Evolutionary conservation across 2,888 invertebrate species (phyloP), one percentile per base, ranked within the genome.

Genomic region (Apamea sordens): DNA sequence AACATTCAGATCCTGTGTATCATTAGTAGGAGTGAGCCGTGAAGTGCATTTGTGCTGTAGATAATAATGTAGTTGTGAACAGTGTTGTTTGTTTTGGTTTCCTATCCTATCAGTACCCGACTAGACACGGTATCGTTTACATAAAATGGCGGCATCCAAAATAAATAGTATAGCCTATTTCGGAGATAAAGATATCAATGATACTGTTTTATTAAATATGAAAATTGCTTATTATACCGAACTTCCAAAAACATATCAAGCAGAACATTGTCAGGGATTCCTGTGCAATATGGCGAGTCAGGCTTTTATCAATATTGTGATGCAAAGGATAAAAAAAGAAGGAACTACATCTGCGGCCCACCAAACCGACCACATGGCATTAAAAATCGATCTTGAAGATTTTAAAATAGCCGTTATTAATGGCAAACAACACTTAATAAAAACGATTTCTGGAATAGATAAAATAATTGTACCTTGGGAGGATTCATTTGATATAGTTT

Each of bases 381-480:
- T 74, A 6, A 71, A 65, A 28, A 67, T 80, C 6, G 70, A 81
- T 32, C n/a, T 74, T 13, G 32, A 74, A 18, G 24, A 74, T 71
- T 81, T 53, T 41, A 80, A 44, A 80, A 67, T 81, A 36, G 61
- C 4, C 8, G 0, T 59, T 61, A 18, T 74, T 44, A 67, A 80
- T 28, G 80, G 53, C 24, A 81, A 81, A 71, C 65, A 80, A 67
- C 56, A 65, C 1, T 36, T 81, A n/a, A 15, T 80, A 32, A 81
- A 80, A 18, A 81, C n/a, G 0, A 74, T 81, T 61, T 21, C n/a
- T 21, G 80, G 80, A 10, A n/a, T 0, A 10, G 74, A 80, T 13
- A 81, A 71, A 65, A 71, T 81, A 8, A 71, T 81, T 61, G 74
- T 81, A 11, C 80, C 80, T 28, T 81, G 80, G 80, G 74, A 81